phyloP scores from a whole-genome alignment of 2,888 invertebrate species.

The Limulus polyphemus region DNA sequence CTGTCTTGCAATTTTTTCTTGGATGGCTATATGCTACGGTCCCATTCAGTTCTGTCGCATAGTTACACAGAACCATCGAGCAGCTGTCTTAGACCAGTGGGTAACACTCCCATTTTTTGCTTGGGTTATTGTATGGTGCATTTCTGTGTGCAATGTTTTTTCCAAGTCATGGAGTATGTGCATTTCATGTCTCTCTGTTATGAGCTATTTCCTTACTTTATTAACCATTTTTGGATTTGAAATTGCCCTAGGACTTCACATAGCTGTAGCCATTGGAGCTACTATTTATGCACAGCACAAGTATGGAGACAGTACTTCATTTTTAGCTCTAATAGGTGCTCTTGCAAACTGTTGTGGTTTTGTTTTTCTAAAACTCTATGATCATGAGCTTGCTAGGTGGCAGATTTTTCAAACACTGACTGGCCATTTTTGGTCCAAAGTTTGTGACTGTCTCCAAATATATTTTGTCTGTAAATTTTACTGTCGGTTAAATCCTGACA shows the following conservation, averaged over 20 bases:
- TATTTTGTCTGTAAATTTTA: neutral
- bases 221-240: neutral
- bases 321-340: neutral
- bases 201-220: neutral
- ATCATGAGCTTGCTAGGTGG: neutral
- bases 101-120: neutral
- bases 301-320: neutral
- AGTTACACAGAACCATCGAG: neutral
- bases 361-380: neutral
- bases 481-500: too few relatives aligned
- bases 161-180: neutral
- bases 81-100: constrained; percentile 1
- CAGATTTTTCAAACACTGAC: neutral
- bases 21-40: neutral
- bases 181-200: neutral
- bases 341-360: neutral
- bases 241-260: neutral
- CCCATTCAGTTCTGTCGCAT: neutral
- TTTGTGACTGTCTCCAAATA: constrained; percentile 1
- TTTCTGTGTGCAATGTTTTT: neutral
- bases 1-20: neutral
- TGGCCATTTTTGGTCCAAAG: constrained; percentile 1
- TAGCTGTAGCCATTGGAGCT: neutral
- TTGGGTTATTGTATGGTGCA: neutral
- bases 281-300: neutral